These are phyloP conservation scores for Eretmochelys imbricata DNA, from an alignment of 2,113 vertebrate genomes.

Conservation along the genomic window DNA sequence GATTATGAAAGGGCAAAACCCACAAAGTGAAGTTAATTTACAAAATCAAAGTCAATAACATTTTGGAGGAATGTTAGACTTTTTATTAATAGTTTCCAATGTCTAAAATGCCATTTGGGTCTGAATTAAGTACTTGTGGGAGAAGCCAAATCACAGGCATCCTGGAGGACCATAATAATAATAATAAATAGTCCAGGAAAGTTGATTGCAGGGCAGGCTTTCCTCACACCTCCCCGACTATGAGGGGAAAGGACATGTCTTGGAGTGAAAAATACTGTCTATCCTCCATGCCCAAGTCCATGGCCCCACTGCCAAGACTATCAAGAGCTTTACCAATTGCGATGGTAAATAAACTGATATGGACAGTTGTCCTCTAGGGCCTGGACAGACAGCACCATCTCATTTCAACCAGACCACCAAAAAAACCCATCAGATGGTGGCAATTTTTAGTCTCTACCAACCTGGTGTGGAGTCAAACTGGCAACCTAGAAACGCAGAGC, in stretches of 20 bases:
- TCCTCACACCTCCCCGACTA: not conserved
- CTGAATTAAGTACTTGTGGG: not conserved
- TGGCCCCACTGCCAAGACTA: not conserved
- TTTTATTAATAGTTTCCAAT: not conserved
- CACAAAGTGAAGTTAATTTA: slow-evolving; percentile 10
- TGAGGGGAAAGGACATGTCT: not conserved
- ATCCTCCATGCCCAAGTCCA: not conserved
- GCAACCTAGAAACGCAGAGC: not conserved
- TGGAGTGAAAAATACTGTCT: not conserved
- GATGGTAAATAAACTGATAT: not conserved
- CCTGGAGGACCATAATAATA: not conserved
- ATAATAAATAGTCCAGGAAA: not conserved
- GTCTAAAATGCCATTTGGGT: not conserved
- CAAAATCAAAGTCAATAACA: slow-evolving; percentile 13
- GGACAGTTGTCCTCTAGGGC: not conserved
- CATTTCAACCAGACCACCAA: not conserved
- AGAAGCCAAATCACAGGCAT: not conserved
- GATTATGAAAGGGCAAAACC: slow-evolving; percentile 16
- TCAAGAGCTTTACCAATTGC: not conserved
- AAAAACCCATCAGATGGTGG: not conserved
- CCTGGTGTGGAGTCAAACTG: not conserved
- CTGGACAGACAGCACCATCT: not conserved
- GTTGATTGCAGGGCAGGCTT: not conserved
- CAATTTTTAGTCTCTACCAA: not conserved
- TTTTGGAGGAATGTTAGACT: not conserved